Base-by-base conservation (phyloP, 2,797 vertebrate species). In the Ctenochaetus hawaiiensis region DNA sequence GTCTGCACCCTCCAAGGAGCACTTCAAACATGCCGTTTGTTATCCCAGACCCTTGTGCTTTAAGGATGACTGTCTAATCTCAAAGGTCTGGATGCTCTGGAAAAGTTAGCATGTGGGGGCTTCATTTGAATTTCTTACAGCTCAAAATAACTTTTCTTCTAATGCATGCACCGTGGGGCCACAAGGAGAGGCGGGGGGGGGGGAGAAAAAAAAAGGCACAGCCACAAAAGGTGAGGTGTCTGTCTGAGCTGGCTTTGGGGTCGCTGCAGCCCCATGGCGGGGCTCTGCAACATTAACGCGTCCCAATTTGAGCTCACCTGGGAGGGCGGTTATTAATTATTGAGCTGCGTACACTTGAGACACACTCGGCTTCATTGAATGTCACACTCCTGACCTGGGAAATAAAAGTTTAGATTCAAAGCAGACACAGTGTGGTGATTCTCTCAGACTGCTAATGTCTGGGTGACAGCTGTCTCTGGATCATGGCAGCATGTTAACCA, bases 261-360 rank as follows among this genome's bases (percentile, higher is more conserved):
- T 91, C 76, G 82, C 73, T 45, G 73, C 70, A 69, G 83, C 94
- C 81, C 69, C 13, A 47, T 63, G 85, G 77, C 70, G 92, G 91
- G 94, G 93, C 72, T 94, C 93, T 93, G 96, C 96, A 96, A 96
- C 96, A 97, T 96, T 96, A 97, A 96, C 95, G 95, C 94, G 96
- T 96, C 96, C 96, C 96, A 96, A 96, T 97, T 97, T 96, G 95
- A 96, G 96, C 95, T 96, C 96, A 97, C 96, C 96, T 97, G 96
- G 95, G 97, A 97, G 95, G 95, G 94, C 84, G 92, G 94, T 94
- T 96, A 97, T 98, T 97, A 99, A 99, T 98, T 98, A 99, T 97
- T 97, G 96, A 97, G 96, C 95, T 93, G 95, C 93, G 93, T 95
- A 95, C 96, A 95, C 96, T 96, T 95, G 96, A 97, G 96, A 97